Evolutionary conservation across 2,888 invertebrate species (phyloP), one percentile per base, ranked within the genome.

Genomic region (Melanargia galathea): DNA sequence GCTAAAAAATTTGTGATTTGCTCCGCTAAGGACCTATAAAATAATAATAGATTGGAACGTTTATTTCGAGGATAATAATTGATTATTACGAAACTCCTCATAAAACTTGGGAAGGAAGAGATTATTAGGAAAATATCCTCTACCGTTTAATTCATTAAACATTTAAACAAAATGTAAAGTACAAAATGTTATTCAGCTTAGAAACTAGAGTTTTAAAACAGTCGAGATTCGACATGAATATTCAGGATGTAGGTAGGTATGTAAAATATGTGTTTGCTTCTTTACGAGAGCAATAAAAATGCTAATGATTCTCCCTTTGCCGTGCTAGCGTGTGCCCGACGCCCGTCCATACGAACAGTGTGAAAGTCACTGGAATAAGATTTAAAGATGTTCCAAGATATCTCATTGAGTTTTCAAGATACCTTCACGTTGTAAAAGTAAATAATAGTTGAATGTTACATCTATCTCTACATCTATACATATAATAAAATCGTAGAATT

Each of bases 281-380:
- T 65, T 65, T 59, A 65, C 60, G 62, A 51, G 48, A 56, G 65
- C 56, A 65, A 62, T 65, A 62, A 65, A 65, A 65, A 66, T 63
- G 58, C 61, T 63, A 63, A 61, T 66, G 48, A 55, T 48, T 46
- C 52, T 59, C 58, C 35, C 58, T 58, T 66, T 63, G 63, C 66
- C 45, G 35, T 45, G 20, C 38, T 30, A 51, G 38, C 55, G 43
- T 60, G 60, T 62, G 55, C 49, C 24, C 8, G n/a, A n/a, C n/a
- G n/a, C n/a, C n/a, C n/a, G 24, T 38, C 13, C 45, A 43, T 30
- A 18, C 16, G 43, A 43, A 8, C 18, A 35, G 55, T 64, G 54
- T 56, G 43, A 51, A 40, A 65, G 58, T 60, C 43, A 26, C 57
- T 48, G 35, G 51, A 46, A 51, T 52, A 58, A 30, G 52, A 52